Base-by-base conservation (phyloP, 2,888 invertebrate genomes). In the Ornithoptera priamus region DNA sequence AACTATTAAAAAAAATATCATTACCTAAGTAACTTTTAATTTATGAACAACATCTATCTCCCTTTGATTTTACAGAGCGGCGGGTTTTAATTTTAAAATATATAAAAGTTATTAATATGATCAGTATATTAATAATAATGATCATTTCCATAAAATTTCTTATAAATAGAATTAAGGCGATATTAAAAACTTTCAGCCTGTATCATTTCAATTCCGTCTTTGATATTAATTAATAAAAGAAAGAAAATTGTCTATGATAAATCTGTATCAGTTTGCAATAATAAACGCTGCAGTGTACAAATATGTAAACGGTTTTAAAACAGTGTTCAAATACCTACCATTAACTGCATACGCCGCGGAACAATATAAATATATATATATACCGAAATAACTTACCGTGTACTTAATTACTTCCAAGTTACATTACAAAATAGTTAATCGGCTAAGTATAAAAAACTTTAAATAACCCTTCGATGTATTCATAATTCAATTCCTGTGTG, bases 381-480 rank as follows among this genome's bases (percentile, higher is more conserved):
- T 30, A 30, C 50, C 58, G 62, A 24, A 56, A 59, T 63, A 68
- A 46, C 42, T 63, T 68, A 59, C 50, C 12, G 46, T 68, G 24
- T 59, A 62, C 60, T 57, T 57, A 50, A 50, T 30, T 46, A 59
- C 24, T 8, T 57, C 6, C 46, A 18, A 56, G 57, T 69, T 50
- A 69, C n/a, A 46, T 65, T 72, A 67, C 60, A 68, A 60, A 67
- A 71, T 63, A 17, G 62, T 66, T 67, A 65, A 68, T 56, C 42
- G 56, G 69, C 67, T 67, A 56, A 18, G 46, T 22, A 62, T 56
- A 66, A 62, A 30, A 42, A 46, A 61, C 58, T 60, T 67, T 50
- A 67, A 42, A 64, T 56, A 46, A 67, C 59, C 57, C 61, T 72
- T 72, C 72, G 72, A 71, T 72, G 72, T 72, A 72, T 70, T 65